These are phyloP conservation scores for Erythrocercus mccallii DNA, from an alignment of 2,113 vertebrate genomes.

Conservation along the genomic window DNA sequence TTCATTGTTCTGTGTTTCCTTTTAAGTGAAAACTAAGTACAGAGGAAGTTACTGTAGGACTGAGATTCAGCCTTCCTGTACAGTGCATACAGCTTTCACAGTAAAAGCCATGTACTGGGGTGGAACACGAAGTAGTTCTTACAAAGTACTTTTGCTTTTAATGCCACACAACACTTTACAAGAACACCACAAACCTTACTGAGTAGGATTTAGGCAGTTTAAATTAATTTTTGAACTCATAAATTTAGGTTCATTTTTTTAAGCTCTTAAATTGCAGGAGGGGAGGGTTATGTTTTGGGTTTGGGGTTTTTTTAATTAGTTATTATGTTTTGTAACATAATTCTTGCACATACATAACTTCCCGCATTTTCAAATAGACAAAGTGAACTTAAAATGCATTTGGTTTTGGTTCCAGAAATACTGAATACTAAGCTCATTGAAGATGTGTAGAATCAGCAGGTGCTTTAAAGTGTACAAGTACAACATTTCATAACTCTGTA, in stretches of 20 bases:
- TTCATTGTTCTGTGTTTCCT: neutral
- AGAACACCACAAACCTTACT: neutral
- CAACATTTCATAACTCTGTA: neutral
- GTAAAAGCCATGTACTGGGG: neutral
- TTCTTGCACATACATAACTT: neutral
- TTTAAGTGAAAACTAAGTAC: neutral
- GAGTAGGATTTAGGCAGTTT: neutral
- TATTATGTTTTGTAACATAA: neutral
- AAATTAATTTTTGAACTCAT: neutral
- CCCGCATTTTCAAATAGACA: neutral
- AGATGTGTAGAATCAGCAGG: neutral
- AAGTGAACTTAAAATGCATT: neutral
- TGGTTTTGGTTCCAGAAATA: neutral
- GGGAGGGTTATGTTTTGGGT: neutral
- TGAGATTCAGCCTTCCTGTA: neutral
- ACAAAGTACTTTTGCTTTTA: neutral
- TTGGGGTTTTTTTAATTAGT: rapidly evolving
- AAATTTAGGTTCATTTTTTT: neutral
- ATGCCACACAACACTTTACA: neutral
- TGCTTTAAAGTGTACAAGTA: neutral
- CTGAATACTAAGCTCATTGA: neutral
- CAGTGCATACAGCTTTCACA: neutral
- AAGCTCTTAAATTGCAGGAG: neutral
- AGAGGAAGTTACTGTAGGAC: neutral
- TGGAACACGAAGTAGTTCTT: neutral